Evolutionary conservation across 2,113 vertebrate species (phyloP).

Genomic region (Ochotona princeps): DNA sequence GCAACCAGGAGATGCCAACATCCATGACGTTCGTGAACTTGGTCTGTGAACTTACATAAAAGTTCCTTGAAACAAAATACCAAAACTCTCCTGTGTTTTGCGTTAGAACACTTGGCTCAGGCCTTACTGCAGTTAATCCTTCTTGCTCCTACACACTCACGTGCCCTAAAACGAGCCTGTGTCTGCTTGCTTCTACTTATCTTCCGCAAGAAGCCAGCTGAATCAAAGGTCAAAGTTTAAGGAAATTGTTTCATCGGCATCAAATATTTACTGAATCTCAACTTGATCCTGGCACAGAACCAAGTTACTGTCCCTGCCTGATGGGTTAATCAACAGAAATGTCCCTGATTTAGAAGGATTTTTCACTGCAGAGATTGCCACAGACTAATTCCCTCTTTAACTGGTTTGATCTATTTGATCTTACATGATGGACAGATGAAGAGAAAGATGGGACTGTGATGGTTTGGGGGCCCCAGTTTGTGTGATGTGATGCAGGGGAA

Average conservation of each 20-base stretch:
- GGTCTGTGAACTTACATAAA: background rate
- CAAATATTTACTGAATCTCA: constrained; percentile 70
- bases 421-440: constrained; percentile 25
- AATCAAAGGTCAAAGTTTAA: constrained; percentile 61
- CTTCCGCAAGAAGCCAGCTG: constrained; percentile 43
- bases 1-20: background rate
- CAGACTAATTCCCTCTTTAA: constrained; percentile 63
- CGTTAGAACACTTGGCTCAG: background rate
- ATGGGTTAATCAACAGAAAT: constrained; percentile 59
- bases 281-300: background rate
- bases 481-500: background rate
- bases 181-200: constrained; percentile 43
- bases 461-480: background rate
- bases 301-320: background rate
- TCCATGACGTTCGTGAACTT: background rate
- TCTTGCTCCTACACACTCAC: background rate
- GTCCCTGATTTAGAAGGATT: constrained; percentile 61
- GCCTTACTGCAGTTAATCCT: background rate
- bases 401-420: constrained; percentile 54
- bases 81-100: background rate
- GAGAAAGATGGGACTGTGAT: background rate
- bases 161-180: background rate
- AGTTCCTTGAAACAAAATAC: background rate
- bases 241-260: constrained; percentile 56
- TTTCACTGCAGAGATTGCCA: constrained; percentile 30